Percentiles rank a stretch among this genome's conserved stretches.
These are phyloP conservation scores for Cylindroiulus punctatus DNA, from an alignment of 2,888 invertebrate species.

Conservation along the genomic window DNA sequence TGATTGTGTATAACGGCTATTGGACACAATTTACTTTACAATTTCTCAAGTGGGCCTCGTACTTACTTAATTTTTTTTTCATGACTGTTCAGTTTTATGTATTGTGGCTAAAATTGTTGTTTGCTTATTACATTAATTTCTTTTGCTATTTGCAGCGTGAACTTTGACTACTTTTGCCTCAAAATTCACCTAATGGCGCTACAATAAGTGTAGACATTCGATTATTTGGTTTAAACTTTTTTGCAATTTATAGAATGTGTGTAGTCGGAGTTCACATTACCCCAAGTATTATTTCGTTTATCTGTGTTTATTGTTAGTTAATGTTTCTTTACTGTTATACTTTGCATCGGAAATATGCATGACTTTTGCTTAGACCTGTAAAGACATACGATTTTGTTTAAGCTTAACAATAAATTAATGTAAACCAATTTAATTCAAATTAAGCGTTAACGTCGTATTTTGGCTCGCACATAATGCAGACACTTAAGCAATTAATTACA, in stretches of 20 bases:
- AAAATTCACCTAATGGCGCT: too few species aligned
- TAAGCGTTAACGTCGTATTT: not conserved
- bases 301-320: not conserved
- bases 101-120: not conserved
- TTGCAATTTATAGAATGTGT: too few species aligned
- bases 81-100: not conserved
- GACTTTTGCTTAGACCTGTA: not conserved
- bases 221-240: too few species aligned
- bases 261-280: conserved; percentile 2
- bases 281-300: not conserved
- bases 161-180: not conserved
- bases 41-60: too few species aligned
- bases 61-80: too few species aligned
- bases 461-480: not conserved
- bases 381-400: not conserved
- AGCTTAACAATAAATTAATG: not conserved
- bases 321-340: not conserved
- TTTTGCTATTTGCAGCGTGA: conserved; percentile 8
- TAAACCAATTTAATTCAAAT: not conserved
- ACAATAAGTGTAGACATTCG: too few species aligned
- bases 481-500: not conserved
- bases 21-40: too few species aligned
- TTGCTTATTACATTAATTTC: conserved; percentile 27
- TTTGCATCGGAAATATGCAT: not conserved
- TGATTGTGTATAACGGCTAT: too few species aligned